Evolutionary conservation across 2,888 invertebrate genomes (phyloP), one percentile per base, ranked within the genome.

Genomic region (Oxystoma pomonae): DNA sequence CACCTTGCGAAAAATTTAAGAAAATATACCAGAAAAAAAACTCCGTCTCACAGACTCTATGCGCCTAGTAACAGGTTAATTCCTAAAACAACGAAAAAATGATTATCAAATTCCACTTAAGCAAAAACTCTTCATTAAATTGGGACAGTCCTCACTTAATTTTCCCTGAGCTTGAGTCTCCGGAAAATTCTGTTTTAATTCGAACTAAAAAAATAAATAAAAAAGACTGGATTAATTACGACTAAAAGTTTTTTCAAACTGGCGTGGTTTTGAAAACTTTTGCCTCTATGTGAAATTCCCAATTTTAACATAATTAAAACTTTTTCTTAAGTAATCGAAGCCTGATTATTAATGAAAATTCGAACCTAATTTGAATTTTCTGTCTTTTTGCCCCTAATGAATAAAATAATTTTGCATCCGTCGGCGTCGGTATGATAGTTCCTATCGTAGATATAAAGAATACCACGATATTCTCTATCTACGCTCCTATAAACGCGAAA

Each of bases 261-360:
- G 35, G 35, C 35, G 35, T 35, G 35, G 35, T 7, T 35, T 12
- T 3, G 12, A 35, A 35, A 35, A 35, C 5, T 35, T 35, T 35
- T 3, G 35, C 35, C 12, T 35, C 12, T 12, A 35, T 35, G 35
- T 35, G 35, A 35, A 35, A 7, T 35, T 35, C 35, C 12, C 35
- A 35, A 35, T 35, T 35, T 35, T 35, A 35, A 3, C 35, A 35
- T 35, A 35, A 35, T 35, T 35, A 35, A 35, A 35, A 35, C 35
- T 35, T 35, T 35, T 35, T 35, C 35, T 35, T 35, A 63, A 67
- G 67, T 67, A 64, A 66, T 66, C 66, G 66, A 66, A 66, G 64
- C 66, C 64, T 53, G 64, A 66, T 66, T 66, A 66, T 64, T 66
- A 66, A 66, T 64, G 66, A 66, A 64, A 62, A 55, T 35, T 60